These are phyloP conservation scores for Erinaceus europaeus DNA, from an alignment of 2,113 vertebrate species.

Conservation along the genomic window DNA sequence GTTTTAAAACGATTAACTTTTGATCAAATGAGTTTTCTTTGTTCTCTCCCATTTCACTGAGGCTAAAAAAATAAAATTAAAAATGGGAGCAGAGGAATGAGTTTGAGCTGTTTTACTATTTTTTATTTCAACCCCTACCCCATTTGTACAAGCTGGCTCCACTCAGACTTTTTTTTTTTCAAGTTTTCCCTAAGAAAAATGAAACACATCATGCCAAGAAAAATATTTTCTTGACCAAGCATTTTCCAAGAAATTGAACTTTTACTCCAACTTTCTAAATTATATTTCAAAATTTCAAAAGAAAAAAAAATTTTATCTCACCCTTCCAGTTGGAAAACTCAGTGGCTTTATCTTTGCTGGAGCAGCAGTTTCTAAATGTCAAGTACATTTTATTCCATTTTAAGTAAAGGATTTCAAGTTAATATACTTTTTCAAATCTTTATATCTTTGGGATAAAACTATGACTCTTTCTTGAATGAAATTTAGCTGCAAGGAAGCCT, in stretches of 20 bases:
- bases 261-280: slow-evolving; percentile 49
- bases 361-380: slow-evolving; percentile 57
- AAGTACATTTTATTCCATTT: slow-evolving; percentile 40
- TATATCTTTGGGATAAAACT: background rate
- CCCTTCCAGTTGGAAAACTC: slow-evolving; percentile 26
- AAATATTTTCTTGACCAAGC: slow-evolving; percentile 44
- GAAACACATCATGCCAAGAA: slow-evolving; percentile 22
- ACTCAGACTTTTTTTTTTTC: background rate
- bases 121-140: background rate
- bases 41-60: background rate
- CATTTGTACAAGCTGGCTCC: background rate
- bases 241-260: slow-evolving; percentile 49
- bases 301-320: slow-evolving; percentile 17
- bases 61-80: too few relatives aligned
- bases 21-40: background rate
- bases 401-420: slow-evolving; percentile 52
- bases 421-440: slow-evolving; percentile 49
- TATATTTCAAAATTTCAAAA: slow-evolving; percentile 36
- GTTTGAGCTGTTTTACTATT: background rate
- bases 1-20: slow-evolving; percentile 32
- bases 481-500: background rate
- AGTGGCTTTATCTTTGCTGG: slow-evolving; percentile 44
- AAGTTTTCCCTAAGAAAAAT: slow-evolving; percentile 50
- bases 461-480: background rate
- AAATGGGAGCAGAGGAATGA: too few relatives aligned